Evolutionary conservation across 1,140 invertebrate genomes (phyloP).

Genomic region (Drosophila sproati): DNA sequence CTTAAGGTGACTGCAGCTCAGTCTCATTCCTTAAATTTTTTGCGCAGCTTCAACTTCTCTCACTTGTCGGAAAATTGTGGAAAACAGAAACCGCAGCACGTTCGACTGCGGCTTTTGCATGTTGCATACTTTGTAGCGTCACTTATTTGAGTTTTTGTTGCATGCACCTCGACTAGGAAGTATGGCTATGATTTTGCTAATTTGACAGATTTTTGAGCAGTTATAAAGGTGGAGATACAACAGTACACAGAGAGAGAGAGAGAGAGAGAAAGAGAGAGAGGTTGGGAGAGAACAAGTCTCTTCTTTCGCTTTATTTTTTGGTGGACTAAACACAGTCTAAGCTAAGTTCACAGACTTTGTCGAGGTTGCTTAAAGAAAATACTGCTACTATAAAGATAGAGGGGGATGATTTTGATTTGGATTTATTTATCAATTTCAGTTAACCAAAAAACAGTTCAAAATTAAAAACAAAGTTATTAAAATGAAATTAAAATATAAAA

Average conservation of each 20-base stretch:
- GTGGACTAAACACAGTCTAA: no score
- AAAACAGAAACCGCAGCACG: slow-evolving; percentile 70
- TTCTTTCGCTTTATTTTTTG: no score
- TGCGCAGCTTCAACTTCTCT: slow-evolving; percentile 1
- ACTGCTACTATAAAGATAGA: no score
- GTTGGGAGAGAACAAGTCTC: no score
- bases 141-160: slow-evolving; percentile 9
- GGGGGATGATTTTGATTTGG: no score
- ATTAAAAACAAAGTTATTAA: no score
- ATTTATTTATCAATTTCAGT: no score
- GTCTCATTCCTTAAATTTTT: not conserved
- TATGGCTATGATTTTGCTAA: slow-evolving; percentile 65
- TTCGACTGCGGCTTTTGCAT: slow-evolving; percentile 59
- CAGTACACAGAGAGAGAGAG: not conserved
- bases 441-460: no score
- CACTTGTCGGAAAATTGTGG: slow-evolving; percentile 48
- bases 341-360: no score
- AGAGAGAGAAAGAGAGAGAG: no score
- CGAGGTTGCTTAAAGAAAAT: no score
- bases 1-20: not conserved
- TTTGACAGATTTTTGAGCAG: slow-evolving; percentile 46
- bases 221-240: not conserved
- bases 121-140: slow-evolving; percentile 68
- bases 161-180: slow-evolving; percentile 28
- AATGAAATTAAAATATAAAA: no score